Evolutionary conservation across 2,113 vertebrate genomes (phyloP), one percentile per base, ranked within the genome.

Genomic region (Setophaga kirtlandii): DNA sequence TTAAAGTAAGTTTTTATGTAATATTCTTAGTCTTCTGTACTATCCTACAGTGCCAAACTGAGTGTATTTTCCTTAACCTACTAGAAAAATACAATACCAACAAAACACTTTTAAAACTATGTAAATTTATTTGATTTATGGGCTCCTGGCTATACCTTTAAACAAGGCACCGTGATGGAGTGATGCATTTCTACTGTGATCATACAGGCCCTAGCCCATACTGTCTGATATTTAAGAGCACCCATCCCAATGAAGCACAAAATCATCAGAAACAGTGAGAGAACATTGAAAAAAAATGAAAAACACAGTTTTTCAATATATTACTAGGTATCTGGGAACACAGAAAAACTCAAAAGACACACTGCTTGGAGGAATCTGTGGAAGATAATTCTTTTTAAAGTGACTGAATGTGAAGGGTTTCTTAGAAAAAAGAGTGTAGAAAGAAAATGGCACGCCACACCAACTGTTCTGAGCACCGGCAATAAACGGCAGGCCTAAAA

Each of bases 221-320:
- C 14, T 33, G 13, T 44, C 28, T 56, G 17, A 52, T 62, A 82
- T 52, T 68, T 64, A 82, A 76, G 28, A 91, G 47, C 33, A 84
- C 21, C 5, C 7, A 12, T 13, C 12, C 15, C n/a, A 65, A 53
- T 73, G 58, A 68, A 56, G 20, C 8, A 5, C 15, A 80, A 77
- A n/a, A 77, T 58, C 13, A 55, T 41, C 28, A 74, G 25, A 63
- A 85, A 79, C 6, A 62, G 10, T 37, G 42, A 50, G 65, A 58
- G 11, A 82, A 69, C 17, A 67, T 6, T 14, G 9, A n/a, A 41
- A 71, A 90, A 84, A 31, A 75, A 25, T 8, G 0, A 60, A 85
- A 55, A 75, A 7, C 17, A 73, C 2, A 47, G 15, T 4, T 55
- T 74, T 22, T 18, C 0, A 0, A 52, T 41, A 25, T 15, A 60